Evolutionary conservation across 2,888 invertebrate genomes (phyloP), one percentile per base, ranked within the genome.

Genomic region (Epistrophella euchroma): DNA sequence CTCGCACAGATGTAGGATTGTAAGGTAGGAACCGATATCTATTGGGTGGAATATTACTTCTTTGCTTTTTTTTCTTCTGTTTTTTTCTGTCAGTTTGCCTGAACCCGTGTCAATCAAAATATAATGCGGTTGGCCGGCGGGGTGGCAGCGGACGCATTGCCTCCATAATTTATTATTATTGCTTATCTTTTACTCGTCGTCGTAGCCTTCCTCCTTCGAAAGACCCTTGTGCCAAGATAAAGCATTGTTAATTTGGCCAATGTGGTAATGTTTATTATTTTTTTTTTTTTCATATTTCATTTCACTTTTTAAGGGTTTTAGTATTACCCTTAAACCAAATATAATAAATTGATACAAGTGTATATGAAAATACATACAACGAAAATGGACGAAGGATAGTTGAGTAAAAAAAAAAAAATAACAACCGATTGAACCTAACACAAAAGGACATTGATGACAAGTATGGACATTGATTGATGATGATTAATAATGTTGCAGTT

Each of bases 401-500:
- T 55, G 10, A 22, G 15, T 56, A 35, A 4, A 56, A 55, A 71
- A 45, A 73, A 52, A 55, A 52, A 71, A 35, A 77, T 32, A 71
- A 4, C 47, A 73, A n/a, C n/a, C 71, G 35, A 60, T 76, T 80
- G 72, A 76, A 80, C 76, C 80, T 72, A 72, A 85, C 76, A 76
- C 55, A 72, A 76, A 80, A 80, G 85, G 85, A 62, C 85, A 73
- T 76, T 50, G 76, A 76, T 80, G 85, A 85, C 85, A 85, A 72
- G 76, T 56, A 76, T 68, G 60, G 92, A 92, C 92, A 91, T 90
- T 91, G 91, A 91, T 91, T 92, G 91, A 91, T 91, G 92, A 92
- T 92, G 91, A 92, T 91, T 91, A 91, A 92, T 91, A 92, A 91
- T 91, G 90, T 90, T 91, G 91, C 90, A 91, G 90, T 91, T 91